Conservation (phyloP, 2,113 vertebrate species). For the Daubentonia madagascariensis region DNA sequence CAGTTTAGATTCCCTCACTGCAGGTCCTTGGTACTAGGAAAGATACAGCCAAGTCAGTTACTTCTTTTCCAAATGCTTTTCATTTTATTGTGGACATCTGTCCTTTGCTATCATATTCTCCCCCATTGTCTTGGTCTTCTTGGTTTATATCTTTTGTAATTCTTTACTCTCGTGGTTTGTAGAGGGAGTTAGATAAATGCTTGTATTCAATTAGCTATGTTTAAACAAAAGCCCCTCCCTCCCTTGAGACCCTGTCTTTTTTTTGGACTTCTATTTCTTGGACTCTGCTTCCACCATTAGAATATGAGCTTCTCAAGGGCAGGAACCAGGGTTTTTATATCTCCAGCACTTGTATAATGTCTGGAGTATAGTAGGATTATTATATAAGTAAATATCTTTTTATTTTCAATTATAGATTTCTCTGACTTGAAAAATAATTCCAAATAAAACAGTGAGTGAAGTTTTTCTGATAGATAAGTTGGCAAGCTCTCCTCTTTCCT, state of each 20-base stretch:
- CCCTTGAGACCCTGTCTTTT: neutral
- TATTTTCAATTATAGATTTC: neutral
- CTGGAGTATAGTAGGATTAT: neutral
- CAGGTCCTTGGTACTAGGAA: neutral
- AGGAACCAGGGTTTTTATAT: neutral
- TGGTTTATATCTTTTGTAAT: slow-evolving; percentile 12
- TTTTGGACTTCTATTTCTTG: neutral
- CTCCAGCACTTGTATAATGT: neutral
- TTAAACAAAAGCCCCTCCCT: slow-evolving; percentile 21
- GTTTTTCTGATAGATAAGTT: neutral
- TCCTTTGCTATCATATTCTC: neutral
- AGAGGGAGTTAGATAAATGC: neutral
- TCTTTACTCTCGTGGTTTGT: neutral
- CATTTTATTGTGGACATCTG: neutral
- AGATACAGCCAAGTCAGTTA: neutral
- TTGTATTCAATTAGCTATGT: neutral
- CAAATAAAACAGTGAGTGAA: neutral
- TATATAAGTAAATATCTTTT: slow-evolving; percentile 33
- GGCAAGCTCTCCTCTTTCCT: neutral
- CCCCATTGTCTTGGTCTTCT: neutral
- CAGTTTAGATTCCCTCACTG: neutral
- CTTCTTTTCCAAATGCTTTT: slow-evolving; percentile 24
- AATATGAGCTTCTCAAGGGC: neutral
- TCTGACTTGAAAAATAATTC: neutral
- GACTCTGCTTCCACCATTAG: slow-evolving; percentile 1